These are phyloP conservation scores for Petrosia ficiformis DNA, from an alignment of 37 sponge, comb jelly and placozoan genomes.

Conservation along the genomic window DNA sequence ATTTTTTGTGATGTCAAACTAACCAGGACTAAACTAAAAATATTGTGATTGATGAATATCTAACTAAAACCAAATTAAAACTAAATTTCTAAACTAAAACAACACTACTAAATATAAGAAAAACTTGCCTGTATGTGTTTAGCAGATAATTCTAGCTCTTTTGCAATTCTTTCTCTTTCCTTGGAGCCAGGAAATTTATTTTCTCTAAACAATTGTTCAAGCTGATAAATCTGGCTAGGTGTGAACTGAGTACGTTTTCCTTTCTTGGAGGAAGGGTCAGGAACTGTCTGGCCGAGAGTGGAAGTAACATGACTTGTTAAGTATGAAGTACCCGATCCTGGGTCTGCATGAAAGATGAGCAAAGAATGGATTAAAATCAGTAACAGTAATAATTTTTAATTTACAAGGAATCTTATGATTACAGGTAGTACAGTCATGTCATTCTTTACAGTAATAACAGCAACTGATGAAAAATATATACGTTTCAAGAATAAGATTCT, in stretches of 20 bases:
- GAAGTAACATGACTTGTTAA: neutral
- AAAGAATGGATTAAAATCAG: no score
- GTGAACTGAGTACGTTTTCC: slow-evolving; percentile 51
- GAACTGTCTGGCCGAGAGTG: slow-evolving; percentile 3
- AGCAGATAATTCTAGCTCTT: slow-evolving; percentile 26
- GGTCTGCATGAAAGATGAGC: neutral
- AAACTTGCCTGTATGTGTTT: slow-evolving; percentile 51
- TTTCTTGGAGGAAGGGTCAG: slow-evolving; percentile 4
- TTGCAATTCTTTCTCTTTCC: slow-evolving; percentile 39
- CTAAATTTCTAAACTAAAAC: neutral
- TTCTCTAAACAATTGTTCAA: slow-evolving; percentile 51
- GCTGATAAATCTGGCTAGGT: slow-evolving; percentile 41
- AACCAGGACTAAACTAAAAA: no score
- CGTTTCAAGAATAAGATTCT: no score
- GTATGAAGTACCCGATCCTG: neutral
- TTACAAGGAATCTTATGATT: no score
- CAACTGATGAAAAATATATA: no score
- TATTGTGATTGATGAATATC: no score
- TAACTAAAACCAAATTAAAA: no score
- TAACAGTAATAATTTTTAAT: no score
- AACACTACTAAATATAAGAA: neutral
- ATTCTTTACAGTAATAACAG: no score
- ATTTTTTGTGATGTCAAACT: no score
- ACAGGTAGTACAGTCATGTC: no score
- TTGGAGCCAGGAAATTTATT: slow-evolving; percentile 57